phyloP scores from a whole-genome alignment of 2,113 vertebrate species.

The Protomyctophum bolini region DNA sequence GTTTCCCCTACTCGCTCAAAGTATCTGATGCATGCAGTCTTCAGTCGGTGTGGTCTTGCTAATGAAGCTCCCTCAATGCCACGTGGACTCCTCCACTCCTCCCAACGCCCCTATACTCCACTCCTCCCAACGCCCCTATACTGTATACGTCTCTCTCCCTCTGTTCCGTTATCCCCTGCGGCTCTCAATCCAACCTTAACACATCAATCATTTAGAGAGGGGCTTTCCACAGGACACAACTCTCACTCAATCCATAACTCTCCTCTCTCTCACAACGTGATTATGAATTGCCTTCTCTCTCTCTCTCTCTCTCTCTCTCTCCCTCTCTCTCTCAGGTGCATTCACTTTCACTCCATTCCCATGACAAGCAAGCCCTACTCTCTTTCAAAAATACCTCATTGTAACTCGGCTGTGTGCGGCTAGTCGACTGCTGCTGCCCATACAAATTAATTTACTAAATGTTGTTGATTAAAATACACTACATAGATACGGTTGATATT shows the following conservation, averaged over 20 bases:
- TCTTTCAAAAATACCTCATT: too few relatives aligned
- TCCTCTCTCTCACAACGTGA: background rate
- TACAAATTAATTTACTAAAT: too few relatives aligned
- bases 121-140: too few relatives aligned
- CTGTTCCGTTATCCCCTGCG: conserved; percentile 9
- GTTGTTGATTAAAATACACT: too few relatives aligned
- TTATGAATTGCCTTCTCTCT: background rate
- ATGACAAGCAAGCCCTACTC: too few relatives aligned
- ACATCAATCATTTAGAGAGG: conserved; percentile 37
- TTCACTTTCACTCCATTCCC: too few relatives aligned
- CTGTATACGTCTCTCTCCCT: background rate
- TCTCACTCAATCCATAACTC: background rate
- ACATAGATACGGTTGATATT: too few relatives aligned
- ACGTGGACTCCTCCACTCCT: too few relatives aligned
- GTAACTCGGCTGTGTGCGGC: too few relatives aligned
- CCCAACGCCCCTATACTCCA: too few relatives aligned
- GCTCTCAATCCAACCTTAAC: conserved; percentile 26
- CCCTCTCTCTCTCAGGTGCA: background rate
- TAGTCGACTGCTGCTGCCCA: too few relatives aligned
- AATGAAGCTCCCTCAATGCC: conserved; percentile 14
- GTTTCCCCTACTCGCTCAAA: background rate
- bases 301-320: background rate
- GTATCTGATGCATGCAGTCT: background rate
- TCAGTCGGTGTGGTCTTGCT: conserved; percentile 20
- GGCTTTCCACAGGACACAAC: conserved; percentile 21